A percentile compares a stretch with the other conserved stretches of the same genome.
phyloP scores from a whole-genome alignment of 2,797 vertebrate genomes.

The Tenualosa ilisha region DNA sequence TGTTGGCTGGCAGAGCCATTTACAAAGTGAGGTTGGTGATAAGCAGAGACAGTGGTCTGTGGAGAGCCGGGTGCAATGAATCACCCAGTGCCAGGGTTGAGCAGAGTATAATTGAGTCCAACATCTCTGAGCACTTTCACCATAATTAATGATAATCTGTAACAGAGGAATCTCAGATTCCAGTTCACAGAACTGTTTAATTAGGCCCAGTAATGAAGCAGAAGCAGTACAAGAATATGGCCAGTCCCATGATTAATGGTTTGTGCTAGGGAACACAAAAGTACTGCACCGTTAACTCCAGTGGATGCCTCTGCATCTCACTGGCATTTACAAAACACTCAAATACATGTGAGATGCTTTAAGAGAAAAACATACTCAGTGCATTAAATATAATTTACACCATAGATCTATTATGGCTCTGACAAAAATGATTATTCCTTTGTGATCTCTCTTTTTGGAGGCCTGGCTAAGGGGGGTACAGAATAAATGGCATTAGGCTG shows the following conservation, averaged over 20 bases:
- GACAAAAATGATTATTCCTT: slow-evolving; percentile 35
- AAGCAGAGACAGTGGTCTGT: slow-evolving; percentile 97
- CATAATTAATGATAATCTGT: slow-evolving; percentile 99
- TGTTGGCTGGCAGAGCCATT: slow-evolving; percentile 99
- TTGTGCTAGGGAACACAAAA: slow-evolving; percentile 99
- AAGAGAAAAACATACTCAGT: slow-evolving; percentile 38
- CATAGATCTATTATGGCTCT: slow-evolving; percentile 33
- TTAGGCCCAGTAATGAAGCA: slow-evolving; percentile 99
- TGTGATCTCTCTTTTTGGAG: slow-evolving; percentile 45
- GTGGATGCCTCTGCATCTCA: slow-evolving; percentile 86
- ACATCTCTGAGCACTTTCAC: slow-evolving; percentile 99
- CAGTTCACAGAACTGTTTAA: slow-evolving; percentile 99
- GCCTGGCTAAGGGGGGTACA: neutral
- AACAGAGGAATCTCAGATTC: slow-evolving; percentile 99
- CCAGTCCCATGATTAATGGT: slow-evolving; percentile 99
- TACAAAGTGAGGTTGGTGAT: slow-evolving; percentile 99
- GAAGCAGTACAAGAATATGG: slow-evolving; percentile 99
- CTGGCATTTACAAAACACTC: slow-evolving; percentile 95
- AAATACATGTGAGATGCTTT: slow-evolving; percentile 76
- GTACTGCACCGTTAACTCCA: slow-evolving; percentile 99
- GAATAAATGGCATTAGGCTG: neutral
- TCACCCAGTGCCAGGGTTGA: slow-evolving; percentile 99
- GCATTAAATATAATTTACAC: slow-evolving; percentile 64
- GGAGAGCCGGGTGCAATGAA: slow-evolving; percentile 96
- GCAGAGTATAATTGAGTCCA: slow-evolving; percentile 99